Evolutionary conservation across 1,140 invertebrate genomes (phyloP).

Genomic region (Aphaenogaster floridana): DNA sequence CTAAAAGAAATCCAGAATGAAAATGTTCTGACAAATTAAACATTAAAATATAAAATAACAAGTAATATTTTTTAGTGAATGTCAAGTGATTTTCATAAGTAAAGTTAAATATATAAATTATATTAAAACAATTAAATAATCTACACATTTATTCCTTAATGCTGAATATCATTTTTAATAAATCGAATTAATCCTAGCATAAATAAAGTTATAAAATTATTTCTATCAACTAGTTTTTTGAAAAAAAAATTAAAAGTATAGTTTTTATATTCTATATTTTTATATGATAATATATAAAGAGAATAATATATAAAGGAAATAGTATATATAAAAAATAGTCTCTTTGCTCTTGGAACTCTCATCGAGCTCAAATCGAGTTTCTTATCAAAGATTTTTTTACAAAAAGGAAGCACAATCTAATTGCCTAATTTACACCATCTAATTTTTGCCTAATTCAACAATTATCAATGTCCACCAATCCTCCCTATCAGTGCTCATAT

Average conservation of each 20-base stretch:
- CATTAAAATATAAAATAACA: slow-evolving; percentile 9
- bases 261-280: neutral
- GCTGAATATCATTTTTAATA: neutral
- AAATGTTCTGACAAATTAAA: neutral
- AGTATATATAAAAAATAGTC: neutral
- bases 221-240: neutral
- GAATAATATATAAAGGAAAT: neutral
- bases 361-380: neutral
- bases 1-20: neutral
- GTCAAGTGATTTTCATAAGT: neutral
- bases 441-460: neutral
- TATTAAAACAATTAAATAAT: neutral
- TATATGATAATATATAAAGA: neutral
- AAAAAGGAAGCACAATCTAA: neutral
- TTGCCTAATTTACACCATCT: neutral
- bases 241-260: slow-evolving; percentile 14
- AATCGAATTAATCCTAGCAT: neutral
- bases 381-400: neutral
- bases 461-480: neutral
- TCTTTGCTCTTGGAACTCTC: neutral
- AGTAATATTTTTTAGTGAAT: neutral
- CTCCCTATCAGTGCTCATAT: neutral
- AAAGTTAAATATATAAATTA: neutral
- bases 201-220: neutral
- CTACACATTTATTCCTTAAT: neutral